Evolutionary conservation across 1,140 invertebrate species (phyloP).

Genomic region (Varroa destructor): DNA sequence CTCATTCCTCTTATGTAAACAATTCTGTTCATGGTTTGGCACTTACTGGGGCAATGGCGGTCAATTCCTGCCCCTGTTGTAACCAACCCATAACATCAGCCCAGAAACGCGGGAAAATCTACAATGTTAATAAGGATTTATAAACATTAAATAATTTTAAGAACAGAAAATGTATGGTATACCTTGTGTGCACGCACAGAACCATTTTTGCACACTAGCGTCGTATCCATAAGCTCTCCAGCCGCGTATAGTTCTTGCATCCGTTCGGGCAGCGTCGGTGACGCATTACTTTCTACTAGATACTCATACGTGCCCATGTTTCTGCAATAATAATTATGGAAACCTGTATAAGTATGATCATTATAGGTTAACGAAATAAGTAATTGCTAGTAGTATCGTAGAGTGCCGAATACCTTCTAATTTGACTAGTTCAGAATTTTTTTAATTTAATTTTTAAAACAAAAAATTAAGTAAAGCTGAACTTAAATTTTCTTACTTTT

Average conservation of each 20-base stretch:
- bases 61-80: too few species aligned
- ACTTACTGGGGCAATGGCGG: too few species aligned
- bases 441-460: neutral
- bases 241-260: conserved; percentile 1
- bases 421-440: neutral
- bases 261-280: neutral
- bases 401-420: neutral
- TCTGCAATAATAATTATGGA: too few species aligned
- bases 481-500: too few species aligned
- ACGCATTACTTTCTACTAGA: conserved; percentile 4
- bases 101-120: too few species aligned
- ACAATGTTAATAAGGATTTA: too few species aligned
- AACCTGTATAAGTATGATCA: neutral
- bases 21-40: too few species aligned
- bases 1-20: too few species aligned
- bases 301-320: conserved; percentile 15
- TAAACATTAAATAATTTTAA: too few species aligned
- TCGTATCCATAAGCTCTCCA: conserved; percentile 11
- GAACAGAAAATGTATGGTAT: too few species aligned
- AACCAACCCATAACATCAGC: too few species aligned
- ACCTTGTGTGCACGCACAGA: conserved; percentile 12
- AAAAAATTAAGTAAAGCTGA: too few species aligned
- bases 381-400: neutral
- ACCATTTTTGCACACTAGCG: conserved; percentile 21
- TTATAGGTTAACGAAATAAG: neutral